Evolutionary conservation across 2,113 vertebrate genomes (phyloP).

Genomic region (Chamaetylas fuelleborni): DNA sequence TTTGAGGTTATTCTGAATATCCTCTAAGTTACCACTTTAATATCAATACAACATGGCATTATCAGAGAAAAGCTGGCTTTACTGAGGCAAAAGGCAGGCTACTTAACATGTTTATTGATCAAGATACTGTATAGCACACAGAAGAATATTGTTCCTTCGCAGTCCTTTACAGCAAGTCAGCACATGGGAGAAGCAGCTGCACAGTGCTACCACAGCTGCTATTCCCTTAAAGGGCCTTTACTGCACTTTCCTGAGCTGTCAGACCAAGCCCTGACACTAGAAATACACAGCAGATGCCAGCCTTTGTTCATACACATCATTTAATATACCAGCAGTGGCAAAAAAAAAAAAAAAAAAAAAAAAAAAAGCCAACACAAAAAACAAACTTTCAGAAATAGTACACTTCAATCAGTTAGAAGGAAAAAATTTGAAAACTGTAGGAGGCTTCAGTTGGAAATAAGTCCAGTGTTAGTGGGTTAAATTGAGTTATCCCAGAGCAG

Average conservation of each 20-base stretch:
- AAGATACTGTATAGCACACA: neutral
- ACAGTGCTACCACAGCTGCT: neutral
- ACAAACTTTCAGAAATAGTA: neutral
- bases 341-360: neutral
- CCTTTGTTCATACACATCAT: neutral
- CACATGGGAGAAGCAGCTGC: neutral
- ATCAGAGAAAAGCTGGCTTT: neutral
- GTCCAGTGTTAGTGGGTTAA: too few species aligned
- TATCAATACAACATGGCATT: rapidly evolving
- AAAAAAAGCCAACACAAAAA: neutral
- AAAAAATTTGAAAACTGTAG: too few species aligned
- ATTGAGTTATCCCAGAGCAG: too few species aligned
- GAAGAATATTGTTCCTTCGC: neutral
- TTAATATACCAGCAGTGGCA: neutral
- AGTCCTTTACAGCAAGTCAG: neutral
- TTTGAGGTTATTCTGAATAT: neutral
- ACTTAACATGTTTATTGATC: neutral
- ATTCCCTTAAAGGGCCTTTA: neutral
- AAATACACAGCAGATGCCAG: neutral
- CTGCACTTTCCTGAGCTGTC: neutral
- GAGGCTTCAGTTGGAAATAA: too few species aligned
- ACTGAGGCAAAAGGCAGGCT: neutral
- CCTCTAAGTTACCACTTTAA: neutral
- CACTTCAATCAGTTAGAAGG: too few species aligned
- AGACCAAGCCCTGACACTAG: neutral